Percentiles rank a stretch among this genome's conserved stretches.
phyloP scores from a whole-genome alignment of 2,113 vertebrate genomes.

The Daphoenositta chrysoptera region DNA sequence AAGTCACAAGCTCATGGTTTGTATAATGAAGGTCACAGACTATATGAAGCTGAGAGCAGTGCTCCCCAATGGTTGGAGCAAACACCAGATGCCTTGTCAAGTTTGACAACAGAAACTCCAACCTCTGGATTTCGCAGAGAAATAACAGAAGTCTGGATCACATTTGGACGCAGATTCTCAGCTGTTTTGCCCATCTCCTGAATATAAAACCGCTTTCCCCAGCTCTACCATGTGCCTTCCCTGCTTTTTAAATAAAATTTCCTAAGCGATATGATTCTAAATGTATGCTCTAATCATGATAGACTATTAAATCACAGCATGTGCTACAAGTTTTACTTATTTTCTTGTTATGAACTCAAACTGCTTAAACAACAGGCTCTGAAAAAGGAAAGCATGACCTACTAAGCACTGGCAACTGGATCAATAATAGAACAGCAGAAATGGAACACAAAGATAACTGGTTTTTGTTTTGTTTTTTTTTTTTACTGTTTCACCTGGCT shows the following conservation, averaged over 20 bases:
- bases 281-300: background rate
- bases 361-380: background rate
- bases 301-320: background rate
- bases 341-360: background rate
- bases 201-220: background rate
- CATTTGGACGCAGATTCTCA: background rate
- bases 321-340: background rate
- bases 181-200: background rate
- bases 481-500: background rate
- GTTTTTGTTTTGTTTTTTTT: accelerated
- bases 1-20: background rate
- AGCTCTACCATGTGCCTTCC: background rate
- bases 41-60: background rate
- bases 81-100: background rate
- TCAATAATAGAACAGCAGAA: background rate
- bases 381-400: background rate
- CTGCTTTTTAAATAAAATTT: background rate
- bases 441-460: background rate
- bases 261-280: background rate
- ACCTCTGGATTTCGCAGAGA: background rate
- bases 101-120: background rate
- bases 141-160: background rate
- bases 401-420: background rate
- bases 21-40: background rate
- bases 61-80: background rate